phyloP scores from a whole-genome alignment of 2,113 vertebrate species.

The Rhinolophus ferrumequinum region DNA sequence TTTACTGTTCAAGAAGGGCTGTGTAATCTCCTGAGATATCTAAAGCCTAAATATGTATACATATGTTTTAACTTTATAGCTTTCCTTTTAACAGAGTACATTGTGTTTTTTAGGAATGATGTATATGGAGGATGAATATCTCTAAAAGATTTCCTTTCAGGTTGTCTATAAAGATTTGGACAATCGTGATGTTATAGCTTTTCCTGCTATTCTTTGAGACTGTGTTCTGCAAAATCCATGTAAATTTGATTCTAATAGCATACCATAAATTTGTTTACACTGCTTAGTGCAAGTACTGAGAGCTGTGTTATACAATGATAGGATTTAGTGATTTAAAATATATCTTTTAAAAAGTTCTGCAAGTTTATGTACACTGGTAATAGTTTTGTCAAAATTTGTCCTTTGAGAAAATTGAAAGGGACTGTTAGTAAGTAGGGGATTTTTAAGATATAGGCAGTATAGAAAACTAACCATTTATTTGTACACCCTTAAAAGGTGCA shows the following conservation, averaged over 20 bases:
- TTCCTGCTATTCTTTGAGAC: conserved; percentile 70
- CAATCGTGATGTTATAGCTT: conserved; percentile 22
- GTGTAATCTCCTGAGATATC: conserved; percentile 57
- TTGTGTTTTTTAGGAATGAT: conserved; percentile 51
- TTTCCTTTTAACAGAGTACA: conserved; percentile 52
- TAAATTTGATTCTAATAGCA: background rate
- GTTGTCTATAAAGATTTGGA: conserved; percentile 59
- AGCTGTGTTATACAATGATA: background rate
- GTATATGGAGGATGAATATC: conserved; percentile 31
- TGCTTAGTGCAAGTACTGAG: background rate
- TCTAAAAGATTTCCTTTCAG: conserved; percentile 67
- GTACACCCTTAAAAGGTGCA: background rate
- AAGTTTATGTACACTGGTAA: background rate
- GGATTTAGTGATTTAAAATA: background rate
- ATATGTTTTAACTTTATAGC: conserved; percentile 58
- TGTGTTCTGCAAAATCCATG: background rate
- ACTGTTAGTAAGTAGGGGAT: background rate
- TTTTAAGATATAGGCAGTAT: background rate
- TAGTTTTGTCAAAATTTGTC: background rate
- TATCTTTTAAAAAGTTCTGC: background rate
- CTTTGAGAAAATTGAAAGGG: background rate
- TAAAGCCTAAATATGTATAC: conserved; percentile 38
- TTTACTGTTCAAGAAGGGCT: conserved; percentile 45
- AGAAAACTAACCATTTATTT: background rate
- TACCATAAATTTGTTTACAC: background rate